phyloP scores from a whole-genome alignment of 2,113 vertebrate species.

The Oxygymnocypris stewartii region DNA sequence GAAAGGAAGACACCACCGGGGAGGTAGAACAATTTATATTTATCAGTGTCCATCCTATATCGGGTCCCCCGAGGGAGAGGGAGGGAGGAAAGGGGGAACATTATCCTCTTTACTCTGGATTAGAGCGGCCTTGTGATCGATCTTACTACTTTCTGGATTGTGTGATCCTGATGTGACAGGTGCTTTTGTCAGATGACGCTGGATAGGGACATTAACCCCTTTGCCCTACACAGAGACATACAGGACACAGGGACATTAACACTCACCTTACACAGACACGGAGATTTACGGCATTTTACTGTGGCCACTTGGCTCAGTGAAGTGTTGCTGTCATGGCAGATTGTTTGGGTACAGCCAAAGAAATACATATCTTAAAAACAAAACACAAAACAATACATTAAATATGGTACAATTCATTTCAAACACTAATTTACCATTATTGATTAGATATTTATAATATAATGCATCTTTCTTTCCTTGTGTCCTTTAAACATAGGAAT shows the following conservation, averaged over 20 bases:
- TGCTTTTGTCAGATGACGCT: slow-evolving; percentile 37
- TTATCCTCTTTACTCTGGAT: slow-evolving; percentile 37
- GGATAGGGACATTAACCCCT: slow-evolving; percentile 10
- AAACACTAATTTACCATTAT: neutral
- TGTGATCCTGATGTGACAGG: slow-evolving; percentile 23
- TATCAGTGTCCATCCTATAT: slow-evolving; percentile 23
- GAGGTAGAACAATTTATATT: slow-evolving; percentile 24
- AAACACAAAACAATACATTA: neutral
- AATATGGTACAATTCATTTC: neutral
- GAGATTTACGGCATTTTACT: slow-evolving; percentile 1
- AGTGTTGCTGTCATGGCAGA: neutral
- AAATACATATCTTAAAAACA: neutral
- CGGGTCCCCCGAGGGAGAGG: neutral
- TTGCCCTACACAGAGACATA: slow-evolving; percentile 5
- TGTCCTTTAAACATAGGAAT: too few species aligned
- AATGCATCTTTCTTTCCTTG: neutral
- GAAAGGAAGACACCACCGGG: neutral
- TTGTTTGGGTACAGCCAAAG: too few species aligned
- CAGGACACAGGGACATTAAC: slow-evolving; percentile 25
- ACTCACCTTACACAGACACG: slow-evolving; percentile 23
- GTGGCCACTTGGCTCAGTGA: neutral
- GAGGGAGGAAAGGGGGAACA: neutral
- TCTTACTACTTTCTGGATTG: slow-evolving; percentile 26
- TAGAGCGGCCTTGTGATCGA: slow-evolving; percentile 30
- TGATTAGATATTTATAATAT: neutral